phyloP scores from a whole-genome alignment of 2,888 invertebrate genomes.

The Emmelina monodactyla region DNA sequence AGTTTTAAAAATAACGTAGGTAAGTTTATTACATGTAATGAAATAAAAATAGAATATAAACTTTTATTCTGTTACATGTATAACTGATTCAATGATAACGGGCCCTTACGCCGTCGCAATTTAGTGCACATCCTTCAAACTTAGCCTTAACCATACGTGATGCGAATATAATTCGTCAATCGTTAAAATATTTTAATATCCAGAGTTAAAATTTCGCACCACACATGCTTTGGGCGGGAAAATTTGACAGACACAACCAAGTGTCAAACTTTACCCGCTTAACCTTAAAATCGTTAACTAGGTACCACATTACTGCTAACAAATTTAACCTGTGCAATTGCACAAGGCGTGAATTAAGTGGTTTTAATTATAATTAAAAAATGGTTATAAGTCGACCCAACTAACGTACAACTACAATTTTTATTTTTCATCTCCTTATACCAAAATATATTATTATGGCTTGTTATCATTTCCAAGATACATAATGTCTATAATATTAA shows the following conservation, averaged over 20 bases:
- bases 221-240: neutral
- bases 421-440: slow-evolving; percentile 49
- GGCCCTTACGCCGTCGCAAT: slow-evolving; percentile 13
- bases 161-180: neutral
- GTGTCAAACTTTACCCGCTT: too few species aligned
- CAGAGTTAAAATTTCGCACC: neutral
- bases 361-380: too few species aligned
- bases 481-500: slow-evolving; percentile 43
- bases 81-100: slow-evolving; percentile 29
- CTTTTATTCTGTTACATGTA: slow-evolving; percentile 50
- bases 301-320: too few species aligned
- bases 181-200: neutral
- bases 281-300: too few species aligned
- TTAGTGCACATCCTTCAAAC: neutral
- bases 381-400: slow-evolving; percentile 36
- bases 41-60: slow-evolving; percentile 56
- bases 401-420: slow-evolving; percentile 38
- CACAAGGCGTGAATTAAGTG: too few species aligned
- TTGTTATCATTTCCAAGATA: slow-evolving; percentile 57
- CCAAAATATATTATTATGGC: slow-evolving; percentile 67
- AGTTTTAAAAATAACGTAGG: slow-evolving; percentile 65
- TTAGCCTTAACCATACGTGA: neutral
- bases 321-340: too few species aligned
- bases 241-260: too few species aligned
- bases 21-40: slow-evolving; percentile 65